A percentile compares a stretch with the other conserved stretches of the same genome.
These are phyloP conservation scores for Myiopsitta monachus DNA, from an alignment of 2,113 vertebrate genomes.

Conservation along the genomic window DNA sequence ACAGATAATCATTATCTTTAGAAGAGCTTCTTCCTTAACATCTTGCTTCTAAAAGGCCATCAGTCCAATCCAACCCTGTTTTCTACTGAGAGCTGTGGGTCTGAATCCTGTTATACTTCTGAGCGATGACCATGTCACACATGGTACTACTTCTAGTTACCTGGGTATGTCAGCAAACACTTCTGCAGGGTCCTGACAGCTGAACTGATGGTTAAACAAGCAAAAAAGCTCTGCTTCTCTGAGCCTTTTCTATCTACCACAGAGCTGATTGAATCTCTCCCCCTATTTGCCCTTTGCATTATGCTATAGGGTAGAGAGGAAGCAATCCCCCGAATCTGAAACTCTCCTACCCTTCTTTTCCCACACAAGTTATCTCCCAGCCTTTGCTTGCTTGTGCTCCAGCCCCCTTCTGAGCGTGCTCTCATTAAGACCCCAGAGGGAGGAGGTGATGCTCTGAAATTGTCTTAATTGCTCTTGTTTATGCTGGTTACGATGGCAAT, in stretches of 20 bases:
- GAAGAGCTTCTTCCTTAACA: not conserved
- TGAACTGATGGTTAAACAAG: not conserved
- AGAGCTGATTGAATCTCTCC: not conserved
- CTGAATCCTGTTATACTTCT: not conserved
- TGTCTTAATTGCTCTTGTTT: conserved; percentile 71
- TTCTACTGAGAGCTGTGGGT: not conserved
- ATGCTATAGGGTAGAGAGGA: not conserved
- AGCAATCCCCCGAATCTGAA: not conserved
- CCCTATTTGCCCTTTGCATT: not conserved
- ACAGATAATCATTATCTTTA: not conserved
- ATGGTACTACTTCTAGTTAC: not conserved
- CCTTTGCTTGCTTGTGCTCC: conserved; percentile 34
- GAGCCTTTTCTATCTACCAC: not conserved
- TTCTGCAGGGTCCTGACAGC: not conserved
- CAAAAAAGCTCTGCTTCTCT: not conserved
- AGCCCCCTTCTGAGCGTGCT: conserved; percentile 48
- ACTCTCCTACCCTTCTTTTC: not conserved
- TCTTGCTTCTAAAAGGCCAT: not conserved
- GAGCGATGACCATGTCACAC: accelerated
- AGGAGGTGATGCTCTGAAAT: conserved; percentile 69
- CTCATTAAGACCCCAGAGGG: conserved; percentile 62
- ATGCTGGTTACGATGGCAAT: conserved; percentile 70
- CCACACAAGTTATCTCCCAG: conserved; percentile 7
- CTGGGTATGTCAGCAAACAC: not conserved
- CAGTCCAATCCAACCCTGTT: not conserved